These are phyloP conservation scores for Ptychoptera albimana DNA, from an alignment of 2,888 invertebrate genomes.

Conservation along the genomic window DNA sequence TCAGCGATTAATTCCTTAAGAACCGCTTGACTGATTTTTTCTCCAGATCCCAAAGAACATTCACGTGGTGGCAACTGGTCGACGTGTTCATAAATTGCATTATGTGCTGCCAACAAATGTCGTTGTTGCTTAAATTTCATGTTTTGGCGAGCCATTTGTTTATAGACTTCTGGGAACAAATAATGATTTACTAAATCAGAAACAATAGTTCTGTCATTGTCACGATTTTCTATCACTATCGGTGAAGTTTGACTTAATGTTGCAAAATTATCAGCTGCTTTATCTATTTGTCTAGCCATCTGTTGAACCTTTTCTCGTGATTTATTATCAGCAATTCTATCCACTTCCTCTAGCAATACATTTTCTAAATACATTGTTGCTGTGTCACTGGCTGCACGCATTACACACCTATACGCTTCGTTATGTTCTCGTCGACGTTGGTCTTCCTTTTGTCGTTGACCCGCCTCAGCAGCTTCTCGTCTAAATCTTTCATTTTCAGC, in stretches of 20 bases:
- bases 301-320: slow-evolving; percentile 36
- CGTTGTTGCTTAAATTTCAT: slow-evolving; percentile 25
- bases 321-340: slow-evolving; percentile 37
- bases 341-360: slow-evolving; percentile 42
- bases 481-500: slow-evolving; percentile 60
- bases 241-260: slow-evolving; percentile 16
- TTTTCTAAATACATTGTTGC: slow-evolving; percentile 46
- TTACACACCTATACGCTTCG: slow-evolving; percentile 57
- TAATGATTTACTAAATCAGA: slow-evolving; percentile 23
- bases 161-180: slow-evolving; percentile 29
- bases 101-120: slow-evolving; percentile 28
- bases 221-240: slow-evolving; percentile 21
- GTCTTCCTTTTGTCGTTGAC: slow-evolving; percentile 59
- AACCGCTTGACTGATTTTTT: background rate
- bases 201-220: slow-evolving; percentile 17
- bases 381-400: slow-evolving; percentile 25
- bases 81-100: slow-evolving; percentile 22
- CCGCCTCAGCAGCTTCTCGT: slow-evolving; percentile 67
- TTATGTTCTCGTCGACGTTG: slow-evolving; percentile 56
- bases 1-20: slow-evolving; percentile 4
- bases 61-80: slow-evolving; percentile 7
- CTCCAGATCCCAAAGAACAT: background rate
- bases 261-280: slow-evolving; percentile 33
- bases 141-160: slow-evolving; percentile 25
- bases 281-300: slow-evolving; percentile 40